Conservation (phyloP, 2,113 vertebrate genomes). For the Rhinopomastus cyanomelas region DNA sequence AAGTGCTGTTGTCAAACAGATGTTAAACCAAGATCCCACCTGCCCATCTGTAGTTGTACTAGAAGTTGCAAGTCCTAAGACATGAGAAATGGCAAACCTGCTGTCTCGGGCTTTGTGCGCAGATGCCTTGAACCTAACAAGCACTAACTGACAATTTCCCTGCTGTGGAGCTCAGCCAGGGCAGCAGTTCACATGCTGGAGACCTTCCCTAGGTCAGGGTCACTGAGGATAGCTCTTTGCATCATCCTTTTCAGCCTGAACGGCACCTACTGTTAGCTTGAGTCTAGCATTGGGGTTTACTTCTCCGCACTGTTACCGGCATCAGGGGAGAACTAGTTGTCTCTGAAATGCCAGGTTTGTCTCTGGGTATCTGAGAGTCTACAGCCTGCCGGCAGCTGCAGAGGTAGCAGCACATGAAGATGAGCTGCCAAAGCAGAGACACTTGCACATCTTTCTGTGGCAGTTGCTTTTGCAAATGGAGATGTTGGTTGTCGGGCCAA, state of each 20-base stretch:
- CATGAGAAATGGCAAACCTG: background rate
- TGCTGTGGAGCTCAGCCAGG: background rate
- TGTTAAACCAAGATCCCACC: background rate
- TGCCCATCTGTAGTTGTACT: background rate
- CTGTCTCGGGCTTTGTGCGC: constrained; percentile 13
- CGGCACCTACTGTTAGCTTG: background rate
- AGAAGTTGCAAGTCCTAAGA: background rate
- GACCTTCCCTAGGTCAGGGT: background rate
- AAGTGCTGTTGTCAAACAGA: background rate
- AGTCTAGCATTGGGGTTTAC: background rate
- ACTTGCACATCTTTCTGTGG: background rate
- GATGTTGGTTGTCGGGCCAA: background rate
- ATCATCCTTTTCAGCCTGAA: background rate
- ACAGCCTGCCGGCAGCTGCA: background rate
- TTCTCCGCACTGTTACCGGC: background rate
- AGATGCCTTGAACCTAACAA: background rate
- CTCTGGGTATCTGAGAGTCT: background rate
- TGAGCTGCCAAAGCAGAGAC: background rate
- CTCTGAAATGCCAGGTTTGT: background rate
- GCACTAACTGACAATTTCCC: background rate
- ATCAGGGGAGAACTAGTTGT: background rate
- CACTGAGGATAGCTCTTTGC: background rate
- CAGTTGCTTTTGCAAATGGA: background rate
- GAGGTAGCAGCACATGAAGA: background rate
- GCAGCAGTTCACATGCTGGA: background rate